phyloP scores from a whole-genome alignment of 1,140 invertebrate genomes.

The Listronotus bonariensis region DNA sequence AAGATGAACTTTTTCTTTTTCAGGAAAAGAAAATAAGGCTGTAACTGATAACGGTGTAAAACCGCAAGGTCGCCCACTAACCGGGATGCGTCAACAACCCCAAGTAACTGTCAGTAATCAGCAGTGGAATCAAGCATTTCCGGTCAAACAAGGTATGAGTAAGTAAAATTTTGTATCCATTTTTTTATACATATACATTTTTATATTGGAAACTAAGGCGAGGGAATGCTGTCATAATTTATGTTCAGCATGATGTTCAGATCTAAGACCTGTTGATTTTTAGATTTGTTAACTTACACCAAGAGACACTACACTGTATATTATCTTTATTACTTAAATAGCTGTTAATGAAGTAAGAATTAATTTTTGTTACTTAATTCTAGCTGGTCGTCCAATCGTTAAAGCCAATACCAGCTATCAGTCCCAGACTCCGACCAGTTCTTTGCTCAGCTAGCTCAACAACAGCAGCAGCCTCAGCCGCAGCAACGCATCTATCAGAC shows the following conservation, averaged over 20 bases:
- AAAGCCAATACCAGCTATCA: constrained; percentile 56
- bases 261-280: too few species aligned
- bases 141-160: constrained; percentile 44
- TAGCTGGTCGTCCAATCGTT: constrained; percentile 62
- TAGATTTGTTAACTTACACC: too few species aligned
- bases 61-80: constrained; percentile 58
- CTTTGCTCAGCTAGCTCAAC: constrained; percentile 52
- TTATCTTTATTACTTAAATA: too few species aligned
- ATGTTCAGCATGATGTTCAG: too few species aligned
- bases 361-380: constrained; percentile 16
- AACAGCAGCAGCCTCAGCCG: constrained; percentile 50
- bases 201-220: too few species aligned
- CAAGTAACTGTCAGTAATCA: constrained; percentile 41
- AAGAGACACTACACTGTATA: too few species aligned
- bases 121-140: constrained; percentile 45
- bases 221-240: too few species aligned
- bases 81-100: constrained; percentile 54
- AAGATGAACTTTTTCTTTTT: too few species aligned
- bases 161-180: background rate
- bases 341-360: background rate
- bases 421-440: constrained; percentile 45
- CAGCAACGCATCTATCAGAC: constrained; percentile 44
- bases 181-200: too few species aligned
- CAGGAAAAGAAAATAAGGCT: constrained; percentile 45
- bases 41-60: constrained; percentile 40